Conservation (phyloP, 2,888 invertebrate species). For the Hanleya hanleyi region DNA sequence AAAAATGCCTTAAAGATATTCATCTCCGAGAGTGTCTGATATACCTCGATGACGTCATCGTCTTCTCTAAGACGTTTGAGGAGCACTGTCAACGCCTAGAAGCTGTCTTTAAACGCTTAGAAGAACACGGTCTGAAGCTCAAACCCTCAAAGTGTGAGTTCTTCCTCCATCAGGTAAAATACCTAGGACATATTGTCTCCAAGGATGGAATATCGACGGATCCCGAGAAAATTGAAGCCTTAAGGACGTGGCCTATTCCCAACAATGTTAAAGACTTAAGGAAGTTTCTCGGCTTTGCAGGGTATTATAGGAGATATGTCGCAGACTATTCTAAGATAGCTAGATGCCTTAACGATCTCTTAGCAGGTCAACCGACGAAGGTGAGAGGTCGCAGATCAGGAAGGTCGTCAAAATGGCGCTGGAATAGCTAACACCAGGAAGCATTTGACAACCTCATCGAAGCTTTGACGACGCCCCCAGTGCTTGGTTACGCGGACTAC, state of each 20-base stretch:
- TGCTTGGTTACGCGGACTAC: neutral
- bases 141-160: neutral
- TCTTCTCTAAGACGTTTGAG: neutral
- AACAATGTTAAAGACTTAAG: neutral
- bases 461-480: neutral
- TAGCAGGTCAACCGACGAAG: too few relatives aligned
- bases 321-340: neutral
- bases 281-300: neutral
- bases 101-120: neutral
- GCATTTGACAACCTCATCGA: neutral
- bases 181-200: neutral
- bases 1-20: neutral
- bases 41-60: neutral
- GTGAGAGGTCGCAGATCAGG: neutral
- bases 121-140: neutral
- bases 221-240: neutral
- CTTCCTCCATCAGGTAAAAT: neutral
- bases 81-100: neutral
- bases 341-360: neutral
- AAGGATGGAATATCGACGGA: neutral
- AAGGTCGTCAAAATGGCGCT: neutral
- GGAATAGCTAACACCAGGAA: neutral
- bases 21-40: neutral
- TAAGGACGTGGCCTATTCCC: neutral
- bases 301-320: neutral